Conservation (phyloP, 1,140 invertebrate genomes). For the Halyomorpha halys region DNA sequence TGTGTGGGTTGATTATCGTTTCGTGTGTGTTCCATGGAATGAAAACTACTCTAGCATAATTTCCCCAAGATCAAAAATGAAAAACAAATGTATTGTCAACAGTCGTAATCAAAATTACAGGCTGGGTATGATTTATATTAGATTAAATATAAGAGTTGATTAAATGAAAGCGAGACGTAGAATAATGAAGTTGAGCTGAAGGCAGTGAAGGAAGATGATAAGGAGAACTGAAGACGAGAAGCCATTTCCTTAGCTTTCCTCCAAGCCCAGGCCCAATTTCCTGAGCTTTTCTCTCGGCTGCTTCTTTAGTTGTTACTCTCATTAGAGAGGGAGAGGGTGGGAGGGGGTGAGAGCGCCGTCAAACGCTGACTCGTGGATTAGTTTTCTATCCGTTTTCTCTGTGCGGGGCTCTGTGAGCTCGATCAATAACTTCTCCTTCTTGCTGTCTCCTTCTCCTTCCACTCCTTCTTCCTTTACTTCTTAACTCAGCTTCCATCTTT, state of each 20-base stretch:
- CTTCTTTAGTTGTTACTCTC: not conserved
- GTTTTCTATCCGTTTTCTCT: not conserved
- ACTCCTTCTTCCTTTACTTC: not conserved
- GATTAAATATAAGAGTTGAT: too few species aligned
- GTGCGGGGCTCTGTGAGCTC: not conserved
- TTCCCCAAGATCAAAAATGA: too few species aligned
- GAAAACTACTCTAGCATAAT: too few species aligned
- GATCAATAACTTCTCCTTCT: constrained; percentile 11
- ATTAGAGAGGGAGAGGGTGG: not conserved
- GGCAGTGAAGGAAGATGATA: not conserved
- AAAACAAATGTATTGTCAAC: too few species aligned
- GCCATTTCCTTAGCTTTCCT: not conserved
- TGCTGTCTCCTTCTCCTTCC: not conserved
- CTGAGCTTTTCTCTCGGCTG: not conserved
- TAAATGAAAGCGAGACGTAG: too few species aligned
- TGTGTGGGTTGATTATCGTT: too few species aligned
- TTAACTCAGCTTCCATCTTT: too few species aligned
- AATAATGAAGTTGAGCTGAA: not conserved
- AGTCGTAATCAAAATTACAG: too few species aligned
- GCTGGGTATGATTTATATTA: too few species aligned
- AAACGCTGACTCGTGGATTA: not conserved
- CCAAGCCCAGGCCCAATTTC: not conserved
- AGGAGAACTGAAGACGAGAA: not conserved
- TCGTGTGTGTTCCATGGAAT: too few species aligned
- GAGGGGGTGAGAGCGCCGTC: not conserved